A percentile compares a stretch with the other conserved stretches of the same genome.
phyloP scores from a whole-genome alignment of 2,888 invertebrate genomes.

The Erannis defoliaria region DNA sequence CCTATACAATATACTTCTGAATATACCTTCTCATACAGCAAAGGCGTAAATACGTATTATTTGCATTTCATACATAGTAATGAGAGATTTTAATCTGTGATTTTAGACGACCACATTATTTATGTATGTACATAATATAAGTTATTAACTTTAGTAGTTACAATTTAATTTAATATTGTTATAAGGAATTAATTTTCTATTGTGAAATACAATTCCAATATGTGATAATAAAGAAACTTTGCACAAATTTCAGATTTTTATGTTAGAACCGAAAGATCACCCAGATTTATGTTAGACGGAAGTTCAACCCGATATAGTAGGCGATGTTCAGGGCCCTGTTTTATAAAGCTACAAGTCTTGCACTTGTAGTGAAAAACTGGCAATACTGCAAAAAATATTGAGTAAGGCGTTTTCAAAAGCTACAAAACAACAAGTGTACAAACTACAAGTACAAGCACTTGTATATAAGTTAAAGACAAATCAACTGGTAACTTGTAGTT shows the following conservation, averaged over 20 bases:
- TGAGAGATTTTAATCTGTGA: slow-evolving; percentile 47
- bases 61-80: slow-evolving; percentile 23
- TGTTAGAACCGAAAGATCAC: not conserved
- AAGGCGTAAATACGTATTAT: slow-evolving; percentile 6
- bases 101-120: slow-evolving; percentile 36
- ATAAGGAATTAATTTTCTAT: slow-evolving; percentile 43
- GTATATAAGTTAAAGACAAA: too few species aligned
- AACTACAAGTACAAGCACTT: too few species aligned
- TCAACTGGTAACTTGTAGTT: too few species aligned
- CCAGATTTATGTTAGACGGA: not conserved
- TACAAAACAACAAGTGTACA: too few species aligned
- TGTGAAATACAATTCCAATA: slow-evolving; percentile 38
- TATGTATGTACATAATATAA: slow-evolving; percentile 23
- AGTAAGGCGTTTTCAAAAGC: too few species aligned
- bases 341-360: too few species aligned
- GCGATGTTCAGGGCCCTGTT: too few species aligned
- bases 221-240: slow-evolving; percentile 44
- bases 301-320: not conserved
- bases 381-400: too few species aligned
- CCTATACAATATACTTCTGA: too few species aligned
- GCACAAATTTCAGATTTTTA: slow-evolving; percentile 28
- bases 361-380: too few species aligned
- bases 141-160: slow-evolving; percentile 18
- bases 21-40: not conserved
- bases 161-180: slow-evolving; percentile 28